Evolutionary conservation across 2,113 vertebrate species (phyloP), one percentile per base, ranked within the genome.

Genomic region (Rhinolophus ferrumequinum): DNA sequence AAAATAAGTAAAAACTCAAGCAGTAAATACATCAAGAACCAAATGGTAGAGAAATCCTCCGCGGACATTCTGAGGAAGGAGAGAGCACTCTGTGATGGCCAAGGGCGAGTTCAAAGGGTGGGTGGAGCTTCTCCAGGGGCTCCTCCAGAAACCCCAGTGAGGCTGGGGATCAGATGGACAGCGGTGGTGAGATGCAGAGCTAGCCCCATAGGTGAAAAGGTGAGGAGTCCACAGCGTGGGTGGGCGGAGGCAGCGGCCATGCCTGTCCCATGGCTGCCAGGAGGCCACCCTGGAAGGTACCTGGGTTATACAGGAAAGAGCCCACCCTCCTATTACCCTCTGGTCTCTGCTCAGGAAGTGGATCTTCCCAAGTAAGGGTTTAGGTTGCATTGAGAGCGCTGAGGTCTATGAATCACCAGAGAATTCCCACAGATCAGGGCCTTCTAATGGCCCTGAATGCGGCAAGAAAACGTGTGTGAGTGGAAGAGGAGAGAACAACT

Each of bases 131-230:
- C 41, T 44, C 41, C 6, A 44, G 41, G 6, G 41, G 50, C 30
- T 76, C 67, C 28, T 67, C 3, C 19, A 33, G 18, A 72, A 13
- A 2, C 44, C 52, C 15, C 3, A 33, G 22, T 13, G 22, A 41
- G 56, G 14, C 18, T 8, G 19, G 33, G 52, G 10, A 3, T 4
- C 10, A 35, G 47, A 35, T 0, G 35, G 50, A 33, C 2, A 19
- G 24, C 35, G 4, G 30, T 19, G 26, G 52, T 70, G 26, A 62
- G 56, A 22, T 41, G 6, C 13, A 28, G 6, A 64, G n/a, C 1
- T 8, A 62, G 26, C 24, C 0, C 26, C n/a, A 15, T 13, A 15
- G 5, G 33, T 0, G 0, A 11, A 50, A 72, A 11, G 66, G 16
- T 50, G 41, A n/a, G 9, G 54, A 44, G 15, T 16, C 5, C 19